A percentile compares a stretch with the other conserved stretches of the same genome.
phyloP scores from a whole-genome alignment of 2,888 invertebrate genomes.

The Clusia tigrina region DNA sequence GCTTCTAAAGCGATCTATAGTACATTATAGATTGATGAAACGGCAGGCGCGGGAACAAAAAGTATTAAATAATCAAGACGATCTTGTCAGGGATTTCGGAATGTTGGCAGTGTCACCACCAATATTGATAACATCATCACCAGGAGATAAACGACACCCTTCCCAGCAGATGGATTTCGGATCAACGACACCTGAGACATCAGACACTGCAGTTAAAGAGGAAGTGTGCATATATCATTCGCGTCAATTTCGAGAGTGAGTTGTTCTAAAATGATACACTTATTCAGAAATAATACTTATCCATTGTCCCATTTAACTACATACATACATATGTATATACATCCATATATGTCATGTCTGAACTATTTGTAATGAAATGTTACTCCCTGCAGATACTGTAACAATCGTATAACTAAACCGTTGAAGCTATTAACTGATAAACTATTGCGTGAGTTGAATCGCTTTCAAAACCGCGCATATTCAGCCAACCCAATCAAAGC shows the following conservation, averaged over 20 bases:
- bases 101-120: too few relatives aligned
- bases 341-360: background rate
- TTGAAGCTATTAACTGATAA: conserved; percentile 66
- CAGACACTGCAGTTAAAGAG: background rate
- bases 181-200: too few relatives aligned
- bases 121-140: too few relatives aligned
- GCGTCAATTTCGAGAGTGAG: conserved; percentile 53
- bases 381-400: conserved; percentile 66
- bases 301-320: background rate
- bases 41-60: conserved; percentile 10
- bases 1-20: conserved; percentile 46
- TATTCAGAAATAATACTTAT: too few relatives aligned
- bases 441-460: conserved; percentile 68
- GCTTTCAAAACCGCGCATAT: conserved; percentile 71
- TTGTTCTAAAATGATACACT: conserved; percentile 9
- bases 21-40: conserved; percentile 38
- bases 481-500: conserved; percentile 70
- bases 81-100: too few relatives aligned
- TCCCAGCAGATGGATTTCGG: too few relatives aligned
- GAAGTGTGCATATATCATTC: conserved; percentile 45
- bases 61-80: too few relatives aligned
- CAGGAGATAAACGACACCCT: too few relatives aligned
- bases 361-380: conserved; percentile 1
- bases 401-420: conserved; percentile 69
- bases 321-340: background rate